A percentile compares a stretch with the other conserved stretches of the same genome.
Evolutionary conservation across 2,797 vertebrate genomes (phyloP).

Genomic region (Bucorvus abyssinicus): DNA sequence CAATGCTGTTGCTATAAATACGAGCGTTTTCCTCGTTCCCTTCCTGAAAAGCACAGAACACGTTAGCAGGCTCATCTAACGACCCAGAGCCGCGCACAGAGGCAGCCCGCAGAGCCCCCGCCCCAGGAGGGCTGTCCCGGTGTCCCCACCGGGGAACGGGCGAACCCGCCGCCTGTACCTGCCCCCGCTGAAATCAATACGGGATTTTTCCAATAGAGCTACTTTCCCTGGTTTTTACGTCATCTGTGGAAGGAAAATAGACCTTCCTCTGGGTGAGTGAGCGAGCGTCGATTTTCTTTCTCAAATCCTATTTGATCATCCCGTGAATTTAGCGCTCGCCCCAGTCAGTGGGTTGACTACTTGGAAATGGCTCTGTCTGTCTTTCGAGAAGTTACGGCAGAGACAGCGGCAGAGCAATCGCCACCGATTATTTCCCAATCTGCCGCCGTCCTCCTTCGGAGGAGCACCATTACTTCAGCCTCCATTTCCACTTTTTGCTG

Average conservation of each 20-base stretch:
- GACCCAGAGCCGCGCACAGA: not conserved
- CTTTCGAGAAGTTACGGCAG: slow-evolving; percentile 1
- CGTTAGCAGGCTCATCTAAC: not conserved
- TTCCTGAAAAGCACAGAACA: not conserved
- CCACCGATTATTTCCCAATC: slow-evolving; percentile 46
- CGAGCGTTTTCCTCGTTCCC: not conserved
- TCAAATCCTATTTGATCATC: not conserved
- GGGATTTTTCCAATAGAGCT: not conserved
- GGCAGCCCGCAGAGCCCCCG: not conserved
- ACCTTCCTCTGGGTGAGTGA: not conserved
- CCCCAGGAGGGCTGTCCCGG: not conserved
- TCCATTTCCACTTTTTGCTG: slow-evolving; percentile 54
- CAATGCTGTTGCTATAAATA: slow-evolving; percentile 11
- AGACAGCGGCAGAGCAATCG: not conserved
- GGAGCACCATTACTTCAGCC: slow-evolving; percentile 22
- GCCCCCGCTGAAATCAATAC: not conserved
- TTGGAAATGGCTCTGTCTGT: slow-evolving; percentile 1
- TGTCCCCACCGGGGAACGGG: not conserved
- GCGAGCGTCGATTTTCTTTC: not conserved
- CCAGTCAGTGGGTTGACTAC: not conserved
- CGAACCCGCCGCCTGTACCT: not conserved
- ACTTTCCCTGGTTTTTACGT: not conserved
- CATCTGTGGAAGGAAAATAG: not conserved
- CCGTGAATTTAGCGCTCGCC: not conserved
- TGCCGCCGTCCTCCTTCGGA: slow-evolving; percentile 22